Evolutionary conservation across 2,888 invertebrate species (phyloP).

Genomic region (Bruchidius siliquastri): DNA sequence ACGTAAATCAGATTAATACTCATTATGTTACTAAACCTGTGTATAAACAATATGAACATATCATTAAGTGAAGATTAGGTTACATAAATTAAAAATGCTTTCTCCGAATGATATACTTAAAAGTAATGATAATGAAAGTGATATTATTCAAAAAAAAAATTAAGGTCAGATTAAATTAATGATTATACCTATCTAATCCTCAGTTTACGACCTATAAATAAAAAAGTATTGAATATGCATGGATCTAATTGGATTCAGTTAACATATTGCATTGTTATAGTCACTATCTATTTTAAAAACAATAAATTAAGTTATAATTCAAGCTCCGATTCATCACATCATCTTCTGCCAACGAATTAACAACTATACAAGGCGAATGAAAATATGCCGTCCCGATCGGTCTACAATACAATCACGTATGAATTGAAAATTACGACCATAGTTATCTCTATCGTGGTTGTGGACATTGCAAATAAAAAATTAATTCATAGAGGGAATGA

Average conservation of each 20-base stretch:
- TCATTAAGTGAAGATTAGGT: neutral
- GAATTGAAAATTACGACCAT: too few species aligned
- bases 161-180: neutral
- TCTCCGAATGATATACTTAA: neutral
- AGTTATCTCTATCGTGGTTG: too few species aligned
- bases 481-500: too few species aligned
- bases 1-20: too few species aligned
- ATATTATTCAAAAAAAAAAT: neutral
- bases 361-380: too few species aligned
- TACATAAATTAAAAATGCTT: neutral
- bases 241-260: neutral
- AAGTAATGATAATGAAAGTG: neutral
- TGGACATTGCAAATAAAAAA: too few species aligned
- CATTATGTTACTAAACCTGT: neutral
- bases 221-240: neutral
- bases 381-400: too few species aligned
- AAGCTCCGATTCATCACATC: neutral
- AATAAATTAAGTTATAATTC: neutral
- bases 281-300: neutral
- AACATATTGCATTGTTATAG: neutral
- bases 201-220: neutral
- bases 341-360: neutral
- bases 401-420: too few species aligned
- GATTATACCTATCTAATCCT: neutral
- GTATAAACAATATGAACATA: neutral